Evolutionary conservation across 2,797 vertebrate species (phyloP), one percentile per base, ranked within the genome.

Genomic region (Pseudocheirus occidentalis): DNA sequence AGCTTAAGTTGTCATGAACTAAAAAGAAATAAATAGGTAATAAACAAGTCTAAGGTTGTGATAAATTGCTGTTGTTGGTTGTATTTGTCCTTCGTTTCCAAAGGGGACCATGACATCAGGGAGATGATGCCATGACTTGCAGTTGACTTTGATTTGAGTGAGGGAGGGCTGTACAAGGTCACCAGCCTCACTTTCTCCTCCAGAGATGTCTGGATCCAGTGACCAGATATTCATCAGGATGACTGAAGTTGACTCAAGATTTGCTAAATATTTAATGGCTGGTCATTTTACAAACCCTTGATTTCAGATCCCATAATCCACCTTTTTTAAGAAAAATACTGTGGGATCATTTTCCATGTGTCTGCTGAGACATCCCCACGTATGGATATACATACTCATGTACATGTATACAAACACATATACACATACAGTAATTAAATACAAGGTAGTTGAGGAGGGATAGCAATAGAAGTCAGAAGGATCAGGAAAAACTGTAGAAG

Each of bases 301-400:
- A 96, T 97, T 96, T 96, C 90, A 96, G 95, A 97, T 92, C 87
- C 52, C 97, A 97, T 94, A 6, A 53, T 95, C 93, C 55, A 73
- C 87, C 94, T 90, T 94, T 97, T 97, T 95, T 97, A 92, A 93
- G 0, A n/a, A n/a, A n/a, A n/a, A n/a, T 92, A 24, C 0, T 1
- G n/a, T 93, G 59, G 52, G 28, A 90, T 98, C 97, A 98, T 97
- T 99, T 98, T 94, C 97, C 94, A 97, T 95, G 98, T 93, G 96
- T 91, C 94, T 98, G 98, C 95, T 98, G 81, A 95, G 98, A 98
- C 66, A 98, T 99, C 97, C 98, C 98, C 96, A 98, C 98, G 97
- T 98, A 12, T 31, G 29, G 7, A 62, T 31, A 31, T 13, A 62
- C 11, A 31, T 31, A 31, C 58, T 29, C 29, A 59, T 31, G 31